phyloP scores from a whole-genome alignment of 2,113 vertebrate genomes.

The Anser brachyrhynchus region DNA sequence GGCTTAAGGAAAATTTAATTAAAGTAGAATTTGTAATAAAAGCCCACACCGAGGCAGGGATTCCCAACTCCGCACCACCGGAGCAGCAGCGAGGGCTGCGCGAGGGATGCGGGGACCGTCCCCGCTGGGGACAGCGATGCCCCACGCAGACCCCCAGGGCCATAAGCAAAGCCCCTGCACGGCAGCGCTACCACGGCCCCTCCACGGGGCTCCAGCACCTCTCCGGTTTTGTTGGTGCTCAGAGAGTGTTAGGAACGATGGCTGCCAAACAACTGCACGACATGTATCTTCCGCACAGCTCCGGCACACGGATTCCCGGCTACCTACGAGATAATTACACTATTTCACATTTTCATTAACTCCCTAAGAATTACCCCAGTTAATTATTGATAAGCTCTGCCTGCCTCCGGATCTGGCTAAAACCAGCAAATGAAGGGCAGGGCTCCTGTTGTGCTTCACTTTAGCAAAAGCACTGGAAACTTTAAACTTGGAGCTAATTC shows the following conservation, averaged over 20 bases:
- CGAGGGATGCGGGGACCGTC: not conserved
- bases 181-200: not conserved
- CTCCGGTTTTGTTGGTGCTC: not conserved
- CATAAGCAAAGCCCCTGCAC: not conserved
- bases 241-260: not conserved
- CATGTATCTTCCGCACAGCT: not conserved
- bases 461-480: not conserved
- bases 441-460: not conserved
- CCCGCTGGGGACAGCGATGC: not conserved
- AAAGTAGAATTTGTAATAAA: not conserved
- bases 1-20: not conserved
- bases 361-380: slow-evolving; percentile 29
- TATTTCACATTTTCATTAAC: slow-evolving; percentile 49
- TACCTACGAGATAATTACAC: not conserved
- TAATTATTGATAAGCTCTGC: slow-evolving; percentile 63
- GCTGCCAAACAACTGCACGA: rapidly evolving
- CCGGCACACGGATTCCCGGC: not conserved
- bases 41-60: rapidly evolving
- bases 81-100: not conserved
- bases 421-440: not conserved
- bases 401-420: slow-evolving; percentile 7
- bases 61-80: not conserved
- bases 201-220: not conserved
- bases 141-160: too few species aligned
- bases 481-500: slow-evolving; percentile 45